Conservation (phyloP, 2,797 vertebrate species). For the Eutrigla gurnardus region DNA sequence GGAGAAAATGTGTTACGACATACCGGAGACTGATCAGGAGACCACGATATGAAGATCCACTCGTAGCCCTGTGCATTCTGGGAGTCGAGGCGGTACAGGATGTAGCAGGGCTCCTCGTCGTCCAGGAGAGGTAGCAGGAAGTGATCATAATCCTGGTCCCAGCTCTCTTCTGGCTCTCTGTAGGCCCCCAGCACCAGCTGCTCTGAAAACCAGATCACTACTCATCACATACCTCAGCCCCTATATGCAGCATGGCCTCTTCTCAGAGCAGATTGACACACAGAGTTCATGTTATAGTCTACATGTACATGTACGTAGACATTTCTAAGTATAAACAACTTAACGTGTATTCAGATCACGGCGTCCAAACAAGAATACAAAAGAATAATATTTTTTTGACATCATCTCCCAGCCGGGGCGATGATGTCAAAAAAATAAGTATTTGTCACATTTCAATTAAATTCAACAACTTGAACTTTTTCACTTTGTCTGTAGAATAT, state of each 20-base stretch:
- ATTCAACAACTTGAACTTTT: neutral
- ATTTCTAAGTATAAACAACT: neutral
- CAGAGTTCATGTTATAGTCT: neutral
- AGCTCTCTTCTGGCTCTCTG: constrained; percentile 88
- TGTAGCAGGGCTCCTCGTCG: constrained; percentile 92
- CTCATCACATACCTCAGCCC: constrained; percentile 76
- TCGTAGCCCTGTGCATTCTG: constrained; percentile 96
- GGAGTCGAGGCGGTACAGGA: constrained; percentile 96
- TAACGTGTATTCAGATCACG: neutral
- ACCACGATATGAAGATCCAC: constrained; percentile 99
- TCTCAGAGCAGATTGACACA: constrained; percentile 6
- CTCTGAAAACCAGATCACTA: constrained; percentile 87
- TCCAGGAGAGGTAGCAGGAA: constrained; percentile 93
- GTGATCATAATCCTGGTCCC: constrained; percentile 94
- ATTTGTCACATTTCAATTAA: neutral
- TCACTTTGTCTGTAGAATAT: neutral
- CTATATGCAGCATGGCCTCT: constrained; percentile 16
- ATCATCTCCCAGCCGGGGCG: neutral
- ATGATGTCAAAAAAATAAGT: neutral
- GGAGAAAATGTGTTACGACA: constrained; percentile 11
- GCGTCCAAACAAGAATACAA: neutral
- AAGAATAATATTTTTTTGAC: no score
- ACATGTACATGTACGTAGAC: neutral
- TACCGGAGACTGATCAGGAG: constrained; percentile 97
- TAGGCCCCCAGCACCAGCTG: constrained; percentile 96